Evolutionary conservation across 2,888 invertebrate genomes (phyloP).

Genomic region (Hirtodrosophila alboralis): DNA sequence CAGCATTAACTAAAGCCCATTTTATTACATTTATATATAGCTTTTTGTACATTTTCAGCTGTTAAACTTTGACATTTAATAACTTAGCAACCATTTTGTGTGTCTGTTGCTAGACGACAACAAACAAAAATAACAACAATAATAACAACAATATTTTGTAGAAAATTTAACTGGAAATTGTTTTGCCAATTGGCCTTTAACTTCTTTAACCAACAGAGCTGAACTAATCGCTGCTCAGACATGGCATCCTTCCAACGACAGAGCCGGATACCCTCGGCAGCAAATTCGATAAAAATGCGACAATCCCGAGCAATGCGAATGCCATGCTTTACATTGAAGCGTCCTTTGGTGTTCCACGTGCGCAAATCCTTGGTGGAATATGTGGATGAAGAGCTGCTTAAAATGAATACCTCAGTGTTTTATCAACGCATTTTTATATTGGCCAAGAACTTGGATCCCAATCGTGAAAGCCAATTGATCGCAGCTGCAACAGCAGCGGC

Average conservation of each 20-base stretch:
- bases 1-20: too few species aligned
- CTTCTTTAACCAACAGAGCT: not conserved
- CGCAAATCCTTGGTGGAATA: conserved; percentile 73
- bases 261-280: conserved; percentile 4
- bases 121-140: too few species aligned
- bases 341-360: conserved; percentile 53
- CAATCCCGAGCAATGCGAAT: conserved; percentile 5
- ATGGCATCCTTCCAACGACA: too few species aligned
- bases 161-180: conserved; percentile 7
- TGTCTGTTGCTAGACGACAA: conserved; percentile 27
- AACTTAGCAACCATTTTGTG: conserved; percentile 42
- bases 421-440: conserved; percentile 76
- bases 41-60: too few species aligned
- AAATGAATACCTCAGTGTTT: conserved; percentile 66
- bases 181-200: conserved; percentile 1
- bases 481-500: not conserved
- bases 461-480: not conserved
- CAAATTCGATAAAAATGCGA: not conserved
- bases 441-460: conserved; percentile 57
- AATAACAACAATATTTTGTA: conserved; percentile 15
- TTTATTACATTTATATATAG: too few species aligned
- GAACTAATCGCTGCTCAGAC: not conserved
- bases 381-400: conserved; percentile 64
- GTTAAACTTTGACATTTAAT: not conserved
- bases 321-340: conserved; percentile 47